A percentile compares a stretch with the other conserved stretches of the same genome.
phyloP scores from a whole-genome alignment of 2,113 vertebrate genomes.

The Corvus cornix region DNA sequence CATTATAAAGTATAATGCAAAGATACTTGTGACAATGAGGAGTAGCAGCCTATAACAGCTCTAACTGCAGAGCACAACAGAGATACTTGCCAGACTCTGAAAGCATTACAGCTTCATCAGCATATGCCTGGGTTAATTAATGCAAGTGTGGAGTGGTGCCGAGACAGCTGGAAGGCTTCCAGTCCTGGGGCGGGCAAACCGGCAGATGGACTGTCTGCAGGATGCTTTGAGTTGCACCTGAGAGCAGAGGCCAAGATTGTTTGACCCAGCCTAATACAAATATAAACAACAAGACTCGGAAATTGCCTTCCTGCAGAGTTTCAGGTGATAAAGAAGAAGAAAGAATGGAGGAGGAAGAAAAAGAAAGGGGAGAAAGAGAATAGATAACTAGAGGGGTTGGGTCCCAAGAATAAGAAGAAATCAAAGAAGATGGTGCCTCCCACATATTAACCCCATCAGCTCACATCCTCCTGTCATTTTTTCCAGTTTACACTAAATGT shows the following conservation, averaged over 20 bases:
- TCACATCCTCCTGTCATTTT: not conserved
- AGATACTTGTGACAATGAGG: not conserved
- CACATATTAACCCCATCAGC: not conserved
- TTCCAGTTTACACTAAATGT: not conserved
- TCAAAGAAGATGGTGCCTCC: accelerated
- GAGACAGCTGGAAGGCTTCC: not conserved
- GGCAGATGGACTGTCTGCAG: accelerated
- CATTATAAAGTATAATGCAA: not conserved
- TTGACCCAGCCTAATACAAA: not conserved
- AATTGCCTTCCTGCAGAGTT: not conserved
- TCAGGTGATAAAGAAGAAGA: not conserved
- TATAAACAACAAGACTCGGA: not conserved
- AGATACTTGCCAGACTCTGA: not conserved
- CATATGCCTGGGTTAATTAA: not conserved
- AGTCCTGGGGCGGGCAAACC: not conserved
- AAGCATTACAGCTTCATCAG: not conserved
- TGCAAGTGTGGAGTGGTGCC: not conserved
- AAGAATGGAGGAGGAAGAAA: not conserved
- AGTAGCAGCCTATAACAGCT: not conserved
- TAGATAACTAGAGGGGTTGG: not conserved
- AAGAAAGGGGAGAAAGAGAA: not conserved
- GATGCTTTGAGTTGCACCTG: not conserved
- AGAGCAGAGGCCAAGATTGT: not conserved
- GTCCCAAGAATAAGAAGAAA: not conserved
- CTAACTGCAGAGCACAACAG: not conserved